Evolutionary conservation across 2,888 invertebrate genomes (phyloP).

Genomic region (Rosalia funebris): DNA sequence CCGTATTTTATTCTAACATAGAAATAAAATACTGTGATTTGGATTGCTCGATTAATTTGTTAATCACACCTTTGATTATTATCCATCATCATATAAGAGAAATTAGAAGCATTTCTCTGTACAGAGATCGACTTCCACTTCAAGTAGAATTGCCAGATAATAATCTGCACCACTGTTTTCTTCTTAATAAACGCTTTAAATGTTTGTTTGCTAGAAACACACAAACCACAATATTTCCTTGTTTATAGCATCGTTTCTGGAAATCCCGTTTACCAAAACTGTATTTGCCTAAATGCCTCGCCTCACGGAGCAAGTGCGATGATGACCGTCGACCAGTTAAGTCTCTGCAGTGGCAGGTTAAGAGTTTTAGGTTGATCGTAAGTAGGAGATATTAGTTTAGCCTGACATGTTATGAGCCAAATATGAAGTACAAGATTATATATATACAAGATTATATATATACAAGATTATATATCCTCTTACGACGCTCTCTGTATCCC

Average conservation of each 20-base stretch:
- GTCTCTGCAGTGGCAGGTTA: constrained; percentile 27
- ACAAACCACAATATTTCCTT: constrained; percentile 6
- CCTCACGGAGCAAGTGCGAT: constrained; percentile 12
- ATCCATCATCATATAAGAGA: too few species aligned
- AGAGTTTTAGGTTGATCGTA: constrained; percentile 33
- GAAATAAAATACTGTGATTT: too few species aligned
- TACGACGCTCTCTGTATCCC: constrained; percentile 12
- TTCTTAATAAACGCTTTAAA: not conserved
- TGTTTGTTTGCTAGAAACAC: not conserved
- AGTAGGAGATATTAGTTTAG: constrained; percentile 35
- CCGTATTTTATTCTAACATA: too few species aligned
- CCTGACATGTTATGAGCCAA: constrained; percentile 27
- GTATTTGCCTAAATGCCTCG: constrained; percentile 3
- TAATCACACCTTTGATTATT: too few species aligned
- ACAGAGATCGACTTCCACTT: too few species aligned
- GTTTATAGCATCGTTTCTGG: constrained; percentile 2
- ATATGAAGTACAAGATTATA: constrained; percentile 29
- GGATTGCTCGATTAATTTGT: too few species aligned
- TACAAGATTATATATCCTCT: constrained; percentile 17
- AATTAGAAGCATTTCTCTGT: too few species aligned
- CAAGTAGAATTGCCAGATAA: too few species aligned
- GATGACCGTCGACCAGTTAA: constrained; percentile 22
- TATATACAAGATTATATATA: too few species aligned
- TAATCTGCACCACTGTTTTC: not conserved
- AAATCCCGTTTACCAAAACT: constrained; percentile 6